These are phyloP conservation scores for Morphnarchus princeps DNA, from an alignment of 2,113 vertebrate genomes.

Conservation along the genomic window DNA sequence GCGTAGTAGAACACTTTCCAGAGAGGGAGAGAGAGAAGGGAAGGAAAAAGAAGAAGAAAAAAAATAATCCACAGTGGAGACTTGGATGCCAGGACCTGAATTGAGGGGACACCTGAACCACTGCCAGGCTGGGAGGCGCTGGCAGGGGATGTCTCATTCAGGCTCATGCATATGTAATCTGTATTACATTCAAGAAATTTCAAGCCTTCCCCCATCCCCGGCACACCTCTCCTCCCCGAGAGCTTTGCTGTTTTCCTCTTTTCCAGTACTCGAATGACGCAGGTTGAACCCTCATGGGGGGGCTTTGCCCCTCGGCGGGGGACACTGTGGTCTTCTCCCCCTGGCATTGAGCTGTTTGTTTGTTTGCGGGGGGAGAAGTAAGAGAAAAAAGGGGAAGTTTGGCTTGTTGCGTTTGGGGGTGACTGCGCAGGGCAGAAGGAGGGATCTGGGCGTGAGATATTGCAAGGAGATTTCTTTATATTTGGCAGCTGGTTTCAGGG, in stretches of 20 bases:
- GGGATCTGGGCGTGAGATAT: too few relatives aligned
- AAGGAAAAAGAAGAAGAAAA: not conserved
- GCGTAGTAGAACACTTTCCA: not conserved
- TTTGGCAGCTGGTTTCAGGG: not conserved
- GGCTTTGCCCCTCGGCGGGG: not conserved
- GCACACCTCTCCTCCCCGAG: not conserved
- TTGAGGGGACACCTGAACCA: not conserved
- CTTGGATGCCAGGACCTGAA: not conserved
- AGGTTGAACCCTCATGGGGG: not conserved
- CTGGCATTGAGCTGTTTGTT: slow-evolving; percentile 44
- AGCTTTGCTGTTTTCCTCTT: slow-evolving; percentile 51
- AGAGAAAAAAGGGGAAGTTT: not conserved
- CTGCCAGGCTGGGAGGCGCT: not conserved
- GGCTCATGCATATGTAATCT: not conserved
- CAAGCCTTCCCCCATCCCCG: not conserved
- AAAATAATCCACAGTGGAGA: not conserved
- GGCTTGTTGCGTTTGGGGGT: not conserved
- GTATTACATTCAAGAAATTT: not conserved
- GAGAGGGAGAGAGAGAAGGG: not conserved
- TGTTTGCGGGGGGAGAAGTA: not conserved
- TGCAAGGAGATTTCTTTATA: not conserved
- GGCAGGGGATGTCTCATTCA: not conserved
- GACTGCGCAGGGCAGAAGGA: not conserved
- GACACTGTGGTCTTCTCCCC: not conserved
- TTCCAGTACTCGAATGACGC: slow-evolving; percentile 7